Evolutionary conservation across 2,797 vertebrate species (phyloP).

Genomic region (Bradypodion ventrale): DNA sequence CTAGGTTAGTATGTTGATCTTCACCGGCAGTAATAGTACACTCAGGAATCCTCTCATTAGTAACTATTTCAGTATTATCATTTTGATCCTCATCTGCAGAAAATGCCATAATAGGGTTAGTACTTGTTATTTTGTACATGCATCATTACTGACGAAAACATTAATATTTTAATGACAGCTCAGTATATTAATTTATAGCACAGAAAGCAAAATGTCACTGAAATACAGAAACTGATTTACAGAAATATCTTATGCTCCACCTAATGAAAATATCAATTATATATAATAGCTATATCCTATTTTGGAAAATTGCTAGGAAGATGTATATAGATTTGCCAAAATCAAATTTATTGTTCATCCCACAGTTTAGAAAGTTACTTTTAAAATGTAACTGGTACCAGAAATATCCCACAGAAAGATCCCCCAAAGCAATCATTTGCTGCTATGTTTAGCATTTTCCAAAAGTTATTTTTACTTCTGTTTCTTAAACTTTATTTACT

Average conservation of each 20-base stretch:
- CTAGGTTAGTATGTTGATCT: slow-evolving; percentile 92
- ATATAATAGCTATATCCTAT: background rate
- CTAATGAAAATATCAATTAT: slow-evolving; percentile 28
- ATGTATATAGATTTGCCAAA: background rate
- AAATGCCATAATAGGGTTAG: slow-evolving; percentile 78
- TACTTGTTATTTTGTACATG: slow-evolving; percentile 61
- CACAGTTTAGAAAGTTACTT: background rate
- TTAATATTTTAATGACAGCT: slow-evolving; percentile 56
- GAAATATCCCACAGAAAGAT: background rate
- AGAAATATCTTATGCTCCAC: slow-evolving; percentile 43
- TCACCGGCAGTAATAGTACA: slow-evolving; percentile 83
- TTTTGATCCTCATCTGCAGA: slow-evolving; percentile 86
- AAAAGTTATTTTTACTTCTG: too few relatives aligned
- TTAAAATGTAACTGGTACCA: background rate
- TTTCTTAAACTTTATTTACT: too few relatives aligned
- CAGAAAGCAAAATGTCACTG: slow-evolving; percentile 49
- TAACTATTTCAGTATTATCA: slow-evolving; percentile 85
- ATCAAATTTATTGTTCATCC: background rate
- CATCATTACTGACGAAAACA: slow-evolving; percentile 46
- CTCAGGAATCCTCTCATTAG: slow-evolving; percentile 86
- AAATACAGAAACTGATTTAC: slow-evolving; percentile 51
- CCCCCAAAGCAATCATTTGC: background rate
- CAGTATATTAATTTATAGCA: slow-evolving; percentile 52
- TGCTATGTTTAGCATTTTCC: too few relatives aligned
- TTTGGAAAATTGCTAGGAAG: background rate